Conservation (phyloP, 2,797 vertebrate species). For the Channa striata region DNA sequence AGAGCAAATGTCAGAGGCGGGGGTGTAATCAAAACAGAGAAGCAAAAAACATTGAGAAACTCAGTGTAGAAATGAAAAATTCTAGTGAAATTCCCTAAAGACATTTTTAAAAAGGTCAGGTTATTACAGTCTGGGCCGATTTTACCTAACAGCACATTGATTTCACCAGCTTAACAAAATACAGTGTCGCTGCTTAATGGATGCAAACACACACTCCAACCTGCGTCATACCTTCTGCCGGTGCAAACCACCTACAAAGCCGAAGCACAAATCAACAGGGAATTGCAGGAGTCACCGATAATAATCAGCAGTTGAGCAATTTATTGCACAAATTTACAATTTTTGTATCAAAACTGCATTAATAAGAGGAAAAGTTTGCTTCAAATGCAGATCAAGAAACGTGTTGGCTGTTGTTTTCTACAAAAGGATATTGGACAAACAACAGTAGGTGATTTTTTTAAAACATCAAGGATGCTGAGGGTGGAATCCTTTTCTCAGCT, state of each 20-base stretch:
- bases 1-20: slow-evolving; percentile 52
- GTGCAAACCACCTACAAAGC: background rate
- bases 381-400: too few relatives aligned
- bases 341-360: background rate
- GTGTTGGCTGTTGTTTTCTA: background rate
- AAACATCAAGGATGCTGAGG: background rate
- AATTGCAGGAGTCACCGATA: background rate
- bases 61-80: slow-evolving; percentile 18
- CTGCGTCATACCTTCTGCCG: slow-evolving; percentile 11
- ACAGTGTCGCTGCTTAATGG: background rate
- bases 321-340: background rate
- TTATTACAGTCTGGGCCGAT: background rate
- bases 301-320: background rate
- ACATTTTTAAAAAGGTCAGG: slow-evolving; percentile 29
- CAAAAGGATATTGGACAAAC: background rate
- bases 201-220: slow-evolving; percentile 11
- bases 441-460: background rate
- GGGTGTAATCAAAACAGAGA: slow-evolving; percentile 33
- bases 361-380: background rate
- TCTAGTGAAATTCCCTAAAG: background rate
- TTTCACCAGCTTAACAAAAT: background rate
- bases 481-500: background rate
- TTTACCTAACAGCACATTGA: background rate
- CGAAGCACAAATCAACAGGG: slow-evolving; percentile 11
- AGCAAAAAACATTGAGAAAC: slow-evolving; percentile 28